Evolutionary conservation across 1,140 invertebrate species (phyloP).

Genomic region (Lutraria rhynchaena): DNA sequence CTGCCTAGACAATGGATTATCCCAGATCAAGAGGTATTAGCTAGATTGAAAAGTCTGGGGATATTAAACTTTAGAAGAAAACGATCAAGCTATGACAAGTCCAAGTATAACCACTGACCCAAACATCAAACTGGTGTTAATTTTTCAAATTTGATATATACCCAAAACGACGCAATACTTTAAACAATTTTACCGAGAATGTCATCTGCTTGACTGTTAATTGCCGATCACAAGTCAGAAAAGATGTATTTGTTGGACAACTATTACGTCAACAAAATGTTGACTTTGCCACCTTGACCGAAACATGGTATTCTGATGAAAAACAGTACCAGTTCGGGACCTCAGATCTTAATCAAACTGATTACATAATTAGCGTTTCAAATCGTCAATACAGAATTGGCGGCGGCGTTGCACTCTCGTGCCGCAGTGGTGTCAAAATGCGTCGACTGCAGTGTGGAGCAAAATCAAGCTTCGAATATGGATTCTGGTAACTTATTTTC

Average conservation of each 20-base stretch:
- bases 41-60: constrained; percentile 12
- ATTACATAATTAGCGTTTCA: constrained; percentile 49
- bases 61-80: constrained; percentile 22
- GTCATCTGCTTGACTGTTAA: constrained; percentile 37
- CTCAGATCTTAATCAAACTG: constrained; percentile 57
- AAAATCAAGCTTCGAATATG: constrained; percentile 19
- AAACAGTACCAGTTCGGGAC: constrained; percentile 50
- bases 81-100: not conserved
- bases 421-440: constrained; percentile 22
- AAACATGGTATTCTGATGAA: no score
- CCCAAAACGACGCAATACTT: constrained; percentile 11
- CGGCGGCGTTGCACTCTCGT: constrained; percentile 48
- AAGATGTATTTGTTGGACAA: constrained; percentile 48
- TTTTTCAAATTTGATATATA: constrained; percentile 8
- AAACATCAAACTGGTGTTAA: constrained; percentile 3
- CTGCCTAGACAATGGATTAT: constrained; percentile 12
- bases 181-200: constrained; percentile 21
- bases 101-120: no score
- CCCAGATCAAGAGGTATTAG: constrained; percentile 2
- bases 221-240: constrained; percentile 25
- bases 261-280: constrained; percentile 38
- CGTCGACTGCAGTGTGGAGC: not conserved
- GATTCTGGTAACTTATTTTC: constrained; percentile 29
- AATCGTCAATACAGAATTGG: constrained; percentile 47
- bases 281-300: constrained; percentile 63